Base-by-base conservation (phyloP, 1,140 invertebrate species). In the Dryas iulia region DNA sequence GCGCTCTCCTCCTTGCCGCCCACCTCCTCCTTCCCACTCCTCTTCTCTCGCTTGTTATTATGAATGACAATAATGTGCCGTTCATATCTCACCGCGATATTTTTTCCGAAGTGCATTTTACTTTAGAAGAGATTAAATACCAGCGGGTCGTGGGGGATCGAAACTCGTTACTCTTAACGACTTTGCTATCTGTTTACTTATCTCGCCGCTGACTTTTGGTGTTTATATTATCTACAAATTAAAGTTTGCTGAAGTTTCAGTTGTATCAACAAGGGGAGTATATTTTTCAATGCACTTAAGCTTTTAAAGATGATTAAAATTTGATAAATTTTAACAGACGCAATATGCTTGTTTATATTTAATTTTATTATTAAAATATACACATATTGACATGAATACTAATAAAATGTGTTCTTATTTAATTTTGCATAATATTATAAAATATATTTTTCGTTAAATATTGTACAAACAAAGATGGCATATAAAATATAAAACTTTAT, bases 11-110 rank as follows among this genome's bases (percentile, higher is more conserved):
- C 56, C 67, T 39, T 33, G 33, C 33, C 33, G n/a, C 33, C 66
- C 73, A 54, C 65, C 56, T 31, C 73, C 61, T 24, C 66, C 73
- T 54, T 14, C 68, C 39, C 57, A 69, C 47, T 59, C 68, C 68
- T 61, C 39, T 56, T 63, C 69, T 25, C 77, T 71, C 77, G 79
- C 82, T 84, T 87, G 82, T 86, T 89, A 77, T 77, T 77, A 88
- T 90, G 88, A 90, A 90, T 89, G 88, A 90, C 87, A 90, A 90
- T 89, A 87, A 80, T 81, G 79, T 83, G 78, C 77, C 78, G 82
- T 71, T 82, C 76, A 81, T 85, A 83, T 78, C 76, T 83, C 75
- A 70, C 78, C 78, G 79, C 77, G 72, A 83, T 83, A 86, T 84
- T 71, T 89, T 90, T 87, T 87, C 73, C 77, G 72, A 74, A 75